phyloP scores from a whole-genome alignment of 2,888 invertebrate genomes.

The Eristalis pertinax region DNA sequence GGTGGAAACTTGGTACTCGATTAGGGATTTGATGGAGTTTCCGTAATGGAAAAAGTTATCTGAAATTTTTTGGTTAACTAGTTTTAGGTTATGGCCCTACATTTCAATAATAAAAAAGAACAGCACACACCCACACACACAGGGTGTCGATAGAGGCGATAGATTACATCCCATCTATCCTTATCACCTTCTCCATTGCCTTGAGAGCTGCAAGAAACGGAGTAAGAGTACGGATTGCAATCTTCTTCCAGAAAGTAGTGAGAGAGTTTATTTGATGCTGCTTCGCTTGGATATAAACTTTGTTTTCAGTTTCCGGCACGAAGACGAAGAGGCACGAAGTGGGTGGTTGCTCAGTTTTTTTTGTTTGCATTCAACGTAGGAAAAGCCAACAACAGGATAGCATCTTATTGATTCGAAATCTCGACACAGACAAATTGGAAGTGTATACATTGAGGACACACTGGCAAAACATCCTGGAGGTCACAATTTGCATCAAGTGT shows the following conservation, averaged over 20 bases:
- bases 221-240: not conserved
- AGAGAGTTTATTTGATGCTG: not conserved
- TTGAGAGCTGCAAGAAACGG: not conserved
- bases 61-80: slow-evolving; percentile 59
- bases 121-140: not conserved
- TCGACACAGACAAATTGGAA: slow-evolving; percentile 13
- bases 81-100: slow-evolving; percentile 47
- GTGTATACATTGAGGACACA: slow-evolving; percentile 3
- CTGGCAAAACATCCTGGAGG: not conserved
- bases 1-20: slow-evolving; percentile 66
- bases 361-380: not conserved
- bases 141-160: slow-evolving; percentile 8
- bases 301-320: slow-evolving; percentile 35
- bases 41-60: slow-evolving; percentile 63
- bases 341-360: not conserved
- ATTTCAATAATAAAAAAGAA: slow-evolving; percentile 48
- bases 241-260: not conserved
- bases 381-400: not conserved
- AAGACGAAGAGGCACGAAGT: slow-evolving; percentile 28
- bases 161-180: slow-evolving; percentile 17
- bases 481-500: not conserved
- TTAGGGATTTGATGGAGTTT: slow-evolving; percentile 70
- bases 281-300: slow-evolving; percentile 25
- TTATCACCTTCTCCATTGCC: slow-evolving; percentile 13
- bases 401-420: slow-evolving; percentile 3